A percentile compares a stretch with the other conserved stretches of the same genome.
Conservation (phyloP, 2,113 vertebrate species). For the Theristicus caerulescens region DNA sequence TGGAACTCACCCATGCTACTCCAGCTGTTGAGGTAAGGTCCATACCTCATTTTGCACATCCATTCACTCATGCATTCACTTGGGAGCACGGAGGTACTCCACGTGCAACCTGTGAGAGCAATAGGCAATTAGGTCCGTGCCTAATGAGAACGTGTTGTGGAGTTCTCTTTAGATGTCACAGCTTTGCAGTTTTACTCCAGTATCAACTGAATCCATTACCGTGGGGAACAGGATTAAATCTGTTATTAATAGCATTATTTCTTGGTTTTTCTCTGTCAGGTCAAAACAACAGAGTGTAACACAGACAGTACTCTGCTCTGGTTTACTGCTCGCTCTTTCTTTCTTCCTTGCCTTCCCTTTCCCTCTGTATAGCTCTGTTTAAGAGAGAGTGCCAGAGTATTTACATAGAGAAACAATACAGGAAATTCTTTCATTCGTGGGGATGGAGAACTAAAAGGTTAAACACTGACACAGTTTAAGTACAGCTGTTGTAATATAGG, state of each 20-base stretch:
- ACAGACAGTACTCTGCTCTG: background rate
- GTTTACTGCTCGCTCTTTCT: background rate
- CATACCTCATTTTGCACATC: background rate
- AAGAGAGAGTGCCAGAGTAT: background rate
- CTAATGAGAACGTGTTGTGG: background rate
- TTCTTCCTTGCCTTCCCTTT: background rate
- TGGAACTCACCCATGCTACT: conserved; percentile 92
- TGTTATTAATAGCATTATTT: background rate
- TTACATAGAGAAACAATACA: background rate
- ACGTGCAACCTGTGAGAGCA: background rate
- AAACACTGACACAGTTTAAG: background rate
- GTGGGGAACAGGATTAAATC: background rate
- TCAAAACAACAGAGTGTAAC: background rate
- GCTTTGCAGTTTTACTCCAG: background rate
- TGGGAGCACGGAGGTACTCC: background rate
- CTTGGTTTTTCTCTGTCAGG: background rate
- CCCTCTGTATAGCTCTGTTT: background rate
- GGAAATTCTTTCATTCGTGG: background rate
- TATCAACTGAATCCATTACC: background rate
- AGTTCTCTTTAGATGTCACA: background rate
- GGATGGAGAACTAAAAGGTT: background rate
- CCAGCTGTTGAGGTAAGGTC: conserved; percentile 95
- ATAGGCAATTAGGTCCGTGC: too few species aligned
- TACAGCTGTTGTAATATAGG: background rate
- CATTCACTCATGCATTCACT: background rate